Base-by-base conservation (phyloP, 2,888 invertebrate species). In the Hydroisotoma schaefferi region DNA sequence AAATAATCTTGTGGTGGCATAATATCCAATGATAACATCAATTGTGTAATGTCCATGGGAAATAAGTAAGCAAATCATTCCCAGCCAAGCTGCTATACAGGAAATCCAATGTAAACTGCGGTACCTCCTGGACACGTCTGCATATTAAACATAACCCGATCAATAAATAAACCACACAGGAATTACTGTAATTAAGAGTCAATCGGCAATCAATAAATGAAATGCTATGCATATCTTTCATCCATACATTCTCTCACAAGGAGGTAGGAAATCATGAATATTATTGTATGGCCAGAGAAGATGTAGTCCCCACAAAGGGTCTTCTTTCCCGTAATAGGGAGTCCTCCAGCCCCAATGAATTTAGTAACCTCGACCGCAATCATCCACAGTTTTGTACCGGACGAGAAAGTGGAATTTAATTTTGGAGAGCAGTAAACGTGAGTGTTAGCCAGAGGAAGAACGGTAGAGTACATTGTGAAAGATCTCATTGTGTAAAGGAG, bases 281-380 rank as follows among this genome's bases (percentile, higher is more conserved):
- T 76, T 40, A 79, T 75, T 2, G 80, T 80, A 71, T 80, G 80
- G n/a, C 80, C 80, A 38, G 77, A 77, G 74, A 77, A 80, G 78
- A 79, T 65, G 74, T 65, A 67, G 51, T 65, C 62, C 1, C 63
- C 65, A 51, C 68, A 65, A 10, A 61, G 44, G 3, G 53, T 61
- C 53, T 65, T 61, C 59, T 74, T 73, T 22, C 77, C 78, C 62
- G 75, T 76, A 48, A 79, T 73, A 18, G 74, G 75, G 40, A 79
- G 69, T 18, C 63, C 65, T n/a, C 63, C 61, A 10, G 78, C 78
- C 51, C 73, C 73, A 55, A 78, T 73, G 49, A 78, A 74, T 59
- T 74, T 72, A 29, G 77, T 58, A 28, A 76, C 78, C 8, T 76
- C 74, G 44, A 63, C 57, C 20, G 64, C 53, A 3, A 74, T 63